These are phyloP conservation scores for Ciconia stormi DNA, from an alignment of 2,113 vertebrate genomes.

Conservation along the genomic window DNA sequence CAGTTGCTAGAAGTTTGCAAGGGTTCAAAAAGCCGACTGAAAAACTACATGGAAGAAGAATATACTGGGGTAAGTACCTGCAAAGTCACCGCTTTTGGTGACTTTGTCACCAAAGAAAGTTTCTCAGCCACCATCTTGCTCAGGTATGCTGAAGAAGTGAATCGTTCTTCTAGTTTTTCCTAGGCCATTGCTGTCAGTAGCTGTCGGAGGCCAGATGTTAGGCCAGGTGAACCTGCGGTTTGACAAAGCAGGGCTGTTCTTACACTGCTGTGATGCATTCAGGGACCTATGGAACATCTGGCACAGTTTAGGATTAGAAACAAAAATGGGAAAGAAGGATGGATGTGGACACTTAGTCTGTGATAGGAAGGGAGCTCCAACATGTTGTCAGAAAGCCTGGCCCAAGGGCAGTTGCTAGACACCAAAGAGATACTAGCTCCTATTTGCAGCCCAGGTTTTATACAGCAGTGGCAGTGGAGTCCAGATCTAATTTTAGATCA, in stretches of 20 bases:
- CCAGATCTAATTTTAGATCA: conserved; percentile 1
- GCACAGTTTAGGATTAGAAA: not conserved
- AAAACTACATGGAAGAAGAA: not conserved
- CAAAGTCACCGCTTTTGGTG: not conserved
- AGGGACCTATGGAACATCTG: not conserved
- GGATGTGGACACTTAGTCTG: not conserved
- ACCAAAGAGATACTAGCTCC: not conserved
- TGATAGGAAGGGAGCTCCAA: not conserved
- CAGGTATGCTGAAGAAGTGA: not conserved
- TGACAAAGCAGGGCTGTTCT: not conserved
- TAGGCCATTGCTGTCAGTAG: not conserved
- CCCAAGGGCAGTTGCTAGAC: fast-evolving
- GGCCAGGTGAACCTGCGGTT: fast-evolving
- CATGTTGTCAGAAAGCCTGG: not conserved
- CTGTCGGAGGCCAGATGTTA: not conserved
- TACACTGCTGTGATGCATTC: not conserved
- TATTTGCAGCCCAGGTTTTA: not conserved
- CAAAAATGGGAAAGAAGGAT: not conserved
- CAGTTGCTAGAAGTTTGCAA: not conserved
- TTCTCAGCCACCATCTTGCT: not conserved
- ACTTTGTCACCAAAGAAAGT: not conserved
- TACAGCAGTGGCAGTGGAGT: not conserved
- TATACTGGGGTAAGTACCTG: not conserved
- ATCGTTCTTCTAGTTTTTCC: not conserved
- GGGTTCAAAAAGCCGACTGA: not conserved